phyloP scores from a whole-genome alignment of 2,888 invertebrate species.

The Amiota minor region DNA sequence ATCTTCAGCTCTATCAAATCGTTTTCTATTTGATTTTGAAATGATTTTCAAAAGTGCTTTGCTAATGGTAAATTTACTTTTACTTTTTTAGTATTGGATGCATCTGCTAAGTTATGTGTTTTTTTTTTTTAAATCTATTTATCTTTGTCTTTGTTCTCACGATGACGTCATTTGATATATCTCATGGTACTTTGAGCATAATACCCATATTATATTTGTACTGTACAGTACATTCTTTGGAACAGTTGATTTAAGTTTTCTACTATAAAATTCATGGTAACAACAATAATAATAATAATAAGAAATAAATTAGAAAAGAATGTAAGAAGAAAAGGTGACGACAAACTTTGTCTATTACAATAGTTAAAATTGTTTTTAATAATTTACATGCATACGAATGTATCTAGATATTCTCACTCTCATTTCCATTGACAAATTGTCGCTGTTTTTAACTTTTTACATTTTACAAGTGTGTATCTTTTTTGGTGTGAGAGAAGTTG shows the following conservation, averaged over 20 bases:
- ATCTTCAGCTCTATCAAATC: no score
- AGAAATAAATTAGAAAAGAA: slow-evolving; percentile 25
- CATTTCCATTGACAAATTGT: slow-evolving; percentile 29
- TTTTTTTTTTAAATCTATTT: no score
- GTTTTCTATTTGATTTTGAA: slow-evolving; percentile 4
- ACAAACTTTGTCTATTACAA: slow-evolving; percentile 54
- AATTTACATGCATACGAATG: slow-evolving; percentile 56
- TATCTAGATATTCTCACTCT: slow-evolving; percentile 54
- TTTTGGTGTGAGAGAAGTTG: slow-evolving; percentile 43
- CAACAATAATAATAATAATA: slow-evolving; percentile 31
- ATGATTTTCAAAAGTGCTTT: neutral
- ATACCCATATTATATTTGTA: no score
- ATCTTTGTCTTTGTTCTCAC: no score
- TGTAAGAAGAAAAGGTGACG: slow-evolving; percentile 7
- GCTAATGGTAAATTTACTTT: slow-evolving; percentile 39
- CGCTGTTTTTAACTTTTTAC: neutral
- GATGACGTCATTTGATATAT: no score
- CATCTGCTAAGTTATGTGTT: no score
- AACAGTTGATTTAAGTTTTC: slow-evolving; percentile 26
- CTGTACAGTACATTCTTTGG: neutral
- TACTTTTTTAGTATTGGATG: slow-evolving; percentile 16
- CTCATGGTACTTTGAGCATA: no score
- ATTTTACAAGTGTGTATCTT: neutral
- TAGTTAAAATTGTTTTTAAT: slow-evolving; percentile 57
- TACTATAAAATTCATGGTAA: slow-evolving; percentile 8